These are phyloP conservation scores for Natrix natrix DNA, from an alignment of 2,797 vertebrate species.

Conservation along the genomic window DNA sequence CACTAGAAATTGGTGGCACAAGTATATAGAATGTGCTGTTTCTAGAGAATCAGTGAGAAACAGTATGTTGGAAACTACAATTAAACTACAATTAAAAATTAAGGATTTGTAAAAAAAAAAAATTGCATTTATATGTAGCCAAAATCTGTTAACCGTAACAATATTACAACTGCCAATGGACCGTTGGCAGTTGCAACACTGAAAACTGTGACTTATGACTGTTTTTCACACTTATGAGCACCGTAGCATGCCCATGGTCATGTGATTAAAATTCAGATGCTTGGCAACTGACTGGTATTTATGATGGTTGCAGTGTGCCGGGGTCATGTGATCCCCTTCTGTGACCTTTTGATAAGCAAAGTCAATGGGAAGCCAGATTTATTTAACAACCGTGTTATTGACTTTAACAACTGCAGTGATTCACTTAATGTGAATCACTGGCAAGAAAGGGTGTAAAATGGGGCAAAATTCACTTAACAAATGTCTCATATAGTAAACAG, in stretches of 20 bases:
- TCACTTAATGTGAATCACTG: too few species aligned
- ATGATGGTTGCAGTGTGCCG: not conserved
- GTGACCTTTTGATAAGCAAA: not conserved
- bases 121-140: not conserved
- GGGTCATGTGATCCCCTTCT: not conserved
- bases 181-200: not conserved
- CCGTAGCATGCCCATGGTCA: not conserved
- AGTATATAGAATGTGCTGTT: not conserved
- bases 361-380: not conserved
- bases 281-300: not conserved
- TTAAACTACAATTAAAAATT: not conserved
- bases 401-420: not conserved
- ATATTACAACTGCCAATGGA: not conserved
- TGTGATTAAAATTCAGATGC: not conserved
- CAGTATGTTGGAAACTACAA: not conserved
- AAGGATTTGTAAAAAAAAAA: not conserved
- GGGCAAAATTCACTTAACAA: not conserved
- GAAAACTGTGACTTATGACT: not conserved
- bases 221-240: not conserved
- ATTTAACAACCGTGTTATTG: not conserved
- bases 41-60: not conserved
- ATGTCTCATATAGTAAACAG: not conserved
- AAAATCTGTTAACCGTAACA: not conserved
- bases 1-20: not conserved
- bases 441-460: not conserved